Percentiles rank a stretch among this genome's conserved stretches.
Conservation (phyloP, 2,888 invertebrate species). For the Scaptomyza cyrtandrae region DNA sequence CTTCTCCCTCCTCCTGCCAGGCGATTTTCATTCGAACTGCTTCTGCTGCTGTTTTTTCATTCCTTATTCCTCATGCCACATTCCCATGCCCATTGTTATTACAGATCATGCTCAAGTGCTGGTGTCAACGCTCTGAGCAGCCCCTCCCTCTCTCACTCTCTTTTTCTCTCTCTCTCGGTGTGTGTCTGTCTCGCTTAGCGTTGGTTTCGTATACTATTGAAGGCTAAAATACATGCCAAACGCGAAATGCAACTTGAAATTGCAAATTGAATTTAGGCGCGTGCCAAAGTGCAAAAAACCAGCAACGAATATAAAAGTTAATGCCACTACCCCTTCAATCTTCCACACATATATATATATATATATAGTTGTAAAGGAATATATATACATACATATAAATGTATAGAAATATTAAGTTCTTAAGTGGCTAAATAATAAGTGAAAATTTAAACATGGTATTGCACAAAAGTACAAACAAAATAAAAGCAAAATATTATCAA, state of each 20-base stretch:
- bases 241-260: conserved; percentile 43
- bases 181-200: not conserved
- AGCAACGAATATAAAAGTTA: conserved; percentile 31
- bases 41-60: conserved; percentile 5
- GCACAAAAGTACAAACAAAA: conserved; percentile 5
- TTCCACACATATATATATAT: not conserved
- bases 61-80: conserved; percentile 3
- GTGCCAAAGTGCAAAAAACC: conserved; percentile 61
- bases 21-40: conserved; percentile 45
- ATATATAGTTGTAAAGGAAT: not conserved
- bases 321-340: not conserved
- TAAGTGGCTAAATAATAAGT: conserved; percentile 27
- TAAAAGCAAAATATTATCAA: conserved; percentile 1
- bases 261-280: conserved; percentile 60
- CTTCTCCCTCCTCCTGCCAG: not conserved
- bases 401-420: conserved; percentile 4
- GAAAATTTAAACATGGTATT: conserved; percentile 18
- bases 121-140: conserved; percentile 31
- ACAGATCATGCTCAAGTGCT: conserved; percentile 51
- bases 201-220: conserved; percentile 12
- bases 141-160: not conserved
- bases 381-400: not conserved
- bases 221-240: conserved; percentile 5
- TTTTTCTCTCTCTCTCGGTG: not conserved
- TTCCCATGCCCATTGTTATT: conserved; percentile 33